Evolutionary conservation across 2,888 invertebrate genomes (phyloP).

Genomic region (Octodonta nipae): DNA sequence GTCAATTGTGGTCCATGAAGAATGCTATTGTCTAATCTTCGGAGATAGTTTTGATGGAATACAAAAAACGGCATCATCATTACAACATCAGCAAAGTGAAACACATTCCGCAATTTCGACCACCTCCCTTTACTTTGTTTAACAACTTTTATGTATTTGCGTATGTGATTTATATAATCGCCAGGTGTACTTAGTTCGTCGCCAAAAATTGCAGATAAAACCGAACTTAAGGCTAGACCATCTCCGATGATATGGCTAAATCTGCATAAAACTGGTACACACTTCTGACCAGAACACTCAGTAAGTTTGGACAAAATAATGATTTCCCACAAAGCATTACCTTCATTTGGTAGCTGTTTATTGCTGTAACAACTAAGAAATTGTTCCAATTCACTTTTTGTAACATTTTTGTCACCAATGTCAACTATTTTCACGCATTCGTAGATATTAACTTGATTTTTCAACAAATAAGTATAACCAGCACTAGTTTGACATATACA

Average conservation of each 20-base stretch:
- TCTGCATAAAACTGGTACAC: constrained; percentile 4
- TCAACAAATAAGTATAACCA: too few species aligned
- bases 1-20: constrained; percentile 5
- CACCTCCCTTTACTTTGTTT: too few species aligned
- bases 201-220: too few species aligned
- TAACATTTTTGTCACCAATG: not conserved
- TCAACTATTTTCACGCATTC: not conserved
- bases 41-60: not conserved
- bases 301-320: constrained; percentile 28
- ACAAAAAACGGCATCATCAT: not conserved
- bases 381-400: not conserved
- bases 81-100: not conserved
- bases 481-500: too few species aligned
- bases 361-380: constrained; percentile 3
- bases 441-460: too few species aligned
- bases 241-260: constrained; percentile 6
- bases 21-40: constrained; percentile 1
- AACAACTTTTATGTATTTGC: too few species aligned
- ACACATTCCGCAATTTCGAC: not conserved
- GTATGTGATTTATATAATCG: too few species aligned
- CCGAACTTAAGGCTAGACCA: too few species aligned
- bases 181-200: too few species aligned
- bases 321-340: constrained; percentile 41
- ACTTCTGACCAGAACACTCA: not conserved
- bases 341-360: constrained; percentile 33